phyloP scores from a whole-genome alignment of 35 echinoderm and acorn worm species.

The Stichopus chloronotus region DNA sequence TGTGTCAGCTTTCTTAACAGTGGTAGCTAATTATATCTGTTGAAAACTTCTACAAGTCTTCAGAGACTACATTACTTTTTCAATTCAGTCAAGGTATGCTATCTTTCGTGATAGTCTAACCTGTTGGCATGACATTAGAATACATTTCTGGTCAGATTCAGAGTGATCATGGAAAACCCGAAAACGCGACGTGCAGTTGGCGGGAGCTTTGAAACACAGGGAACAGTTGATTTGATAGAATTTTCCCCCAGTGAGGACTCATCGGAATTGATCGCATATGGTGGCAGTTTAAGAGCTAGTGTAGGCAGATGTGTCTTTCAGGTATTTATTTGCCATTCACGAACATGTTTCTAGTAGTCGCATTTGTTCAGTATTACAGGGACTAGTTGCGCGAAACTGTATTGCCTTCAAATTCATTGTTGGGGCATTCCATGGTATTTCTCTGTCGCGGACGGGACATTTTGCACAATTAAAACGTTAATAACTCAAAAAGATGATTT shows the following conservation, averaged over 20 bases:
- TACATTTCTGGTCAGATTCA: neutral
- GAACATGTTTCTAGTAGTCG: neutral
- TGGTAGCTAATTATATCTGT: too few relatives aligned
- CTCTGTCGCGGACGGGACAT: too few relatives aligned
- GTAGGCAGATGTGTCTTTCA: constrained; percentile 49
- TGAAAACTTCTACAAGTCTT: too few relatives aligned
- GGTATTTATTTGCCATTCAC: neutral
- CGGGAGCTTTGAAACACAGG: constrained; percentile 54
- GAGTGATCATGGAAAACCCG: neutral
- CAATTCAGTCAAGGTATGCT: too few relatives aligned
- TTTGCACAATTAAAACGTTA: too few relatives aligned
- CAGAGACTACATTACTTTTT: too few relatives aligned
- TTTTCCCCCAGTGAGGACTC: constrained; percentile 51
- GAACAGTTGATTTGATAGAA: constrained; percentile 26
- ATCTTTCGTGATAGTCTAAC: too few relatives aligned
- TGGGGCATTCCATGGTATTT: neutral
- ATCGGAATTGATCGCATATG: constrained; percentile 51
- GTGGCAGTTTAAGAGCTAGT: constrained; percentile 43
- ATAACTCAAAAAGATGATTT: neutral
- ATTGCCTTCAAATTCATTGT: neutral
- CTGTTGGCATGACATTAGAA: too few relatives aligned
- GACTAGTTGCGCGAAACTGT: neutral
- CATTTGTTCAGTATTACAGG: neutral
- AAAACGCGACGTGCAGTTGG: neutral
- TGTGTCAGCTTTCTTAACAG: too few relatives aligned